Evolutionary conservation across 1,140 invertebrate genomes (phyloP).

Genomic region (Drosophila nigrodunni): DNA sequence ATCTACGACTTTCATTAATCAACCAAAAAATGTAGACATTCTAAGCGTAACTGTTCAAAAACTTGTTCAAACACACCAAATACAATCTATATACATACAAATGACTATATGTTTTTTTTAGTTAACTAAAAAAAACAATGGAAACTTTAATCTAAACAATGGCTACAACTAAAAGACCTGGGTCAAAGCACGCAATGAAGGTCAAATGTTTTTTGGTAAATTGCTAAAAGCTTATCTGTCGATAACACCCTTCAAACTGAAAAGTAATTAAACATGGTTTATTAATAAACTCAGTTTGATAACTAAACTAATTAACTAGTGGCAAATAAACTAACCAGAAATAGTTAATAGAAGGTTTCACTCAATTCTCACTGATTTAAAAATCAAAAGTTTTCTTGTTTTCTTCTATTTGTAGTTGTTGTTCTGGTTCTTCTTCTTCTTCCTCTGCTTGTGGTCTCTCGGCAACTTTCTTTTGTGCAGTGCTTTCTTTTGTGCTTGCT

Average conservation of each 20-base stretch:
- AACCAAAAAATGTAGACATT: constrained; percentile 48
- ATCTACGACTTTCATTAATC: constrained; percentile 64
- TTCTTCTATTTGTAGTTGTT: not conserved
- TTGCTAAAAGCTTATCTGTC: constrained; percentile 20
- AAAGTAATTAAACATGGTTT: constrained; percentile 48
- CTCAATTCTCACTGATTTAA: constrained; percentile 56
- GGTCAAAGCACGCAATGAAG: constrained; percentile 76
- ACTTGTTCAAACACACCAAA: constrained; percentile 66
- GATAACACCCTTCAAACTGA: constrained; percentile 44
- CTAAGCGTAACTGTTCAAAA: constrained; percentile 53
- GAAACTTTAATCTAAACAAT: constrained; percentile 50
- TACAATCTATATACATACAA: constrained; percentile 34
- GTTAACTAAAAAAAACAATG: constrained; percentile 46
- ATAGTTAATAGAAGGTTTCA: constrained; percentile 14
- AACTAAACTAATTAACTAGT: constrained; percentile 16
- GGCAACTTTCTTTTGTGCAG: constrained; percentile 44
- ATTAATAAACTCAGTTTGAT: not conserved
- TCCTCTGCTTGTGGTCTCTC: constrained; percentile 16
- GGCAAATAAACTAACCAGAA: not conserved
- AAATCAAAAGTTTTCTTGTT: constrained; percentile 68
- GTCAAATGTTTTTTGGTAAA: constrained; percentile 15
- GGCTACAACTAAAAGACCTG: constrained; percentile 41
- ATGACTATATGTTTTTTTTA: constrained; percentile 1
- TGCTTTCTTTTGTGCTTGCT: constrained; percentile 59
- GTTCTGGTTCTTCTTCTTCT: not conserved